phyloP scores from a whole-genome alignment of 1,140 invertebrate genomes.

The Trichoplusia ni region DNA sequence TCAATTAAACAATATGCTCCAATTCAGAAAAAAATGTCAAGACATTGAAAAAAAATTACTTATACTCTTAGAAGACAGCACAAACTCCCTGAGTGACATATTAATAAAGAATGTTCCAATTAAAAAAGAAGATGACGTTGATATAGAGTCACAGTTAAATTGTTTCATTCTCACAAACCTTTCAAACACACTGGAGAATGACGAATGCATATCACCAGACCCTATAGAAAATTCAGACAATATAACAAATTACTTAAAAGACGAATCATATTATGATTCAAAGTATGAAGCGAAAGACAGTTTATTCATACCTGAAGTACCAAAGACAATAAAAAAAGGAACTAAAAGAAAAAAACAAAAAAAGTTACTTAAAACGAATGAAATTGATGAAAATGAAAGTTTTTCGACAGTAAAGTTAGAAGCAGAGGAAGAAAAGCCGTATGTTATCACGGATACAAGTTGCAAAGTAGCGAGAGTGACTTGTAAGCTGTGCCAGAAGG shows the following conservation, averaged over 20 bases:
- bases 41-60: slow-evolving; percentile 33
- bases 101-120: background rate
- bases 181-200: too few species aligned
- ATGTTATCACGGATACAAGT: background rate
- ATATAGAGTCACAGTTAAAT: too few species aligned
- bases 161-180: too few species aligned
- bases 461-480: slow-evolving; percentile 21
- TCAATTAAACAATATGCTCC: slow-evolving; percentile 21
- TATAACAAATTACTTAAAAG: too few species aligned
- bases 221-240: too few species aligned
- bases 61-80: background rate
- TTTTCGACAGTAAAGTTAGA: background rate
- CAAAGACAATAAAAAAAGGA: background rate
- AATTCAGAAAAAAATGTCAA: slow-evolving; percentile 37
- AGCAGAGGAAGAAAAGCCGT: background rate
- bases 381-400: background rate
- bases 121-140: background rate
- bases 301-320: too few species aligned
- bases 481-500: slow-evolving; percentile 47
- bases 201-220: too few species aligned
- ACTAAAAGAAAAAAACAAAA: background rate
- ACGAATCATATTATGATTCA: too few species aligned
- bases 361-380: background rate
- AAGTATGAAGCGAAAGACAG: too few species aligned
- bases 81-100: background rate